Evolutionary conservation across 2,797 vertebrate species (phyloP).

Genomic region (Dryobates pubescens): DNA sequence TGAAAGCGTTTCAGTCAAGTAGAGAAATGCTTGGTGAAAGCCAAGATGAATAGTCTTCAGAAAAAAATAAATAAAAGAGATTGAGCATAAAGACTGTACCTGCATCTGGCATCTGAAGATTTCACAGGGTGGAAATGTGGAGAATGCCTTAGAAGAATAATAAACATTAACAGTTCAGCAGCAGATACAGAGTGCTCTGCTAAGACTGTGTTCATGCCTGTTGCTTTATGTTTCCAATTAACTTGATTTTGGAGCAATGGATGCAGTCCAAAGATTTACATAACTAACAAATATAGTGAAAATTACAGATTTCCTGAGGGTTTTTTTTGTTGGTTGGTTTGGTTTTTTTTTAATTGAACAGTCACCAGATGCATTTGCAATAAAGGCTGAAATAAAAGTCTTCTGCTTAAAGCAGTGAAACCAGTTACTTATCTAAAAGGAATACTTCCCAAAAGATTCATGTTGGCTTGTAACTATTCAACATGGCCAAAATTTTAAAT

Average conservation of each 20-base stretch:
- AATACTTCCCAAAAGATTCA: neutral
- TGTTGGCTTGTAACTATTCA: neutral
- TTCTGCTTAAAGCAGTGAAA: conserved; percentile 34
- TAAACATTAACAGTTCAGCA: neutral
- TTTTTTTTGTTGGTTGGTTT: too few species aligned
- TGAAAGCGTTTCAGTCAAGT: conserved; percentile 19
- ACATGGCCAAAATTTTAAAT: neutral
- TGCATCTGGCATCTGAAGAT: neutral
- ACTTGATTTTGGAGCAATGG: conserved; percentile 8
- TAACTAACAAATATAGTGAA: conserved; percentile 37
- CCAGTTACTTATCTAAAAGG: neutral
- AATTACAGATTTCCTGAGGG: conserved; percentile 3
- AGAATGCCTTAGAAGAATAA: neutral
- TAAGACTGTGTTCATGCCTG: neutral
- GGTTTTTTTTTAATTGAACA: conserved; percentile 10
- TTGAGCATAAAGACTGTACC: neutral
- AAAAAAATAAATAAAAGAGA: neutral
- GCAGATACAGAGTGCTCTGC: neutral
- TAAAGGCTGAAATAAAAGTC: conserved; percentile 5
- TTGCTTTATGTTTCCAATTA: conserved; percentile 42
- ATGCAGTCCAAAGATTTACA: conserved; percentile 30
- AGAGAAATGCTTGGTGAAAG: conserved; percentile 5
- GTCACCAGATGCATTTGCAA: neutral
- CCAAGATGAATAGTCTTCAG: neutral
- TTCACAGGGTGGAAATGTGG: conserved; percentile 5